Evolutionary conservation across 1,140 invertebrate species (phyloP).

Genomic region (Drosophila lowei): DNA sequence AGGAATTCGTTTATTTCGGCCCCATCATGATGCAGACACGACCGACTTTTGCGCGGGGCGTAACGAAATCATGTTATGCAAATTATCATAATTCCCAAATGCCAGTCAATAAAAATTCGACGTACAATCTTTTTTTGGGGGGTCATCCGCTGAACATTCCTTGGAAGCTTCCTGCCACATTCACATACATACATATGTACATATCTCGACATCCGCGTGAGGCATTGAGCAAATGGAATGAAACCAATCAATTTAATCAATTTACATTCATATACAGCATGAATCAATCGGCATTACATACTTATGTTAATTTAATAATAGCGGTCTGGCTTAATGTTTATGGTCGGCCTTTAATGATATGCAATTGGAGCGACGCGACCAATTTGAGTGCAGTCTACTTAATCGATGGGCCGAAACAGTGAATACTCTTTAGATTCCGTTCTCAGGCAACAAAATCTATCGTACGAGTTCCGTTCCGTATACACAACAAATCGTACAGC

Average conservation of each 20-base stretch:
- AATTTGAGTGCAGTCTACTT: conserved; percentile 2
- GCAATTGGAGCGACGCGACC: conserved; percentile 1
- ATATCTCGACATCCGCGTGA: not conserved
- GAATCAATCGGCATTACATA: conserved; percentile 8
- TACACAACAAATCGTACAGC: too few relatives aligned
- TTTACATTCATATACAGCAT: too few relatives aligned
- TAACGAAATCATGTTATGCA: conserved; percentile 1
- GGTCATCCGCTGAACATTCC: not conserved
- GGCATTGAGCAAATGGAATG: conserved; percentile 11
- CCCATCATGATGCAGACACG: conserved; percentile 10
- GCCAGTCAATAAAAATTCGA: too few relatives aligned
- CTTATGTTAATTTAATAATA: conserved; percentile 8
- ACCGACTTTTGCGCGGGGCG: not conserved
- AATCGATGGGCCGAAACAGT: too few relatives aligned
- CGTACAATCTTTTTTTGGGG: not conserved
- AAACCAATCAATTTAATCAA: too few relatives aligned
- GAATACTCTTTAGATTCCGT: too few relatives aligned
- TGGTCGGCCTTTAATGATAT: not conserved
- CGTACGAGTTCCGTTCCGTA: too few relatives aligned
- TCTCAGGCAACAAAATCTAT: too few relatives aligned
- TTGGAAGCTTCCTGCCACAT: too few relatives aligned
- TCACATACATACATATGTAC: too few relatives aligned
- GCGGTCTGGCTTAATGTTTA: conserved; percentile 1
- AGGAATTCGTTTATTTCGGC: conserved; percentile 31
- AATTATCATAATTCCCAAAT: conserved; percentile 8